Evolutionary conservation across 1,140 invertebrate genomes (phyloP).

Genomic region (Nasonia longicornis): DNA sequence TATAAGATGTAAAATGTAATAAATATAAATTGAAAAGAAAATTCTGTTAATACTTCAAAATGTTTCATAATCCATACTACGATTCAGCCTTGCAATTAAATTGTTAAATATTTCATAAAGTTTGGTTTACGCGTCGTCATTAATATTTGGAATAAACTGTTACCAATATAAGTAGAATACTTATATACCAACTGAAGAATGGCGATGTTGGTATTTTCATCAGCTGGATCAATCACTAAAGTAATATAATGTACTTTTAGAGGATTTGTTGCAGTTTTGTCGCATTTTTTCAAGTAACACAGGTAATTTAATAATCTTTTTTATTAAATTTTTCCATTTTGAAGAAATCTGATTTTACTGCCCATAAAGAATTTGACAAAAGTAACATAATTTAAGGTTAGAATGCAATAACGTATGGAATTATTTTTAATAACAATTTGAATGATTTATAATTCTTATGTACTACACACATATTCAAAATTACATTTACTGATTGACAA

Average conservation of each 20-base stretch:
- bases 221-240: background rate
- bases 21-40: background rate
- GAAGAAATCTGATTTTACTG: background rate
- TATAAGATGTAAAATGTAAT: background rate
- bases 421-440: background rate
- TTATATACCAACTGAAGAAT: background rate
- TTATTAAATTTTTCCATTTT: background rate
- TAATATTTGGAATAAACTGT: background rate
- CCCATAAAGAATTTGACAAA: background rate
- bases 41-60: too few relatives aligned
- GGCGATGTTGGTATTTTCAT: background rate
- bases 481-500: background rate
- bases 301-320: background rate
- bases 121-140: too few relatives aligned
- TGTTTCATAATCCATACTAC: too few relatives aligned
- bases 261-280: background rate
- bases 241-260: background rate
- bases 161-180: background rate
- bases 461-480: too few relatives aligned
- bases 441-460: background rate
- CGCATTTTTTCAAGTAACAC: background rate
- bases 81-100: too few relatives aligned
- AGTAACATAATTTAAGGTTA: conserved; percentile 11
- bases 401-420: background rate
- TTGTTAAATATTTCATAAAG: too few relatives aligned